phyloP scores from a whole-genome alignment of 2,113 vertebrate genomes.

The Sclerurus mexicanus region DNA sequence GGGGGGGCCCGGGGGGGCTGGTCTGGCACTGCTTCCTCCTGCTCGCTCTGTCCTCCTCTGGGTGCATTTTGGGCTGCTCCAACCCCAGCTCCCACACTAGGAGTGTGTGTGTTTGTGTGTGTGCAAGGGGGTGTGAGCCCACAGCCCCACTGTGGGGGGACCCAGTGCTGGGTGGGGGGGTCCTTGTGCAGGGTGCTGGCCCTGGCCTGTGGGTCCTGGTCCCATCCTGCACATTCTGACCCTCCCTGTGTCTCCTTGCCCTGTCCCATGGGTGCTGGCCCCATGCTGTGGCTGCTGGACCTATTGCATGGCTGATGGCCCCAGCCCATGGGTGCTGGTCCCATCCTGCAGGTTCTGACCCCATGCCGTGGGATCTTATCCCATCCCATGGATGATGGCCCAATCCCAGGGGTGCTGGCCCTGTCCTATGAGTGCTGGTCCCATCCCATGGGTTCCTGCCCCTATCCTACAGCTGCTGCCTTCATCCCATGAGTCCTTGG shows the following conservation, averaged over 20 bases:
- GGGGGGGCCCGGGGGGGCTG: not conserved
- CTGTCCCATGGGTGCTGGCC: not conserved
- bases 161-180: not conserved
- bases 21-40: not conserved
- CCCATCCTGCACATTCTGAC: rapidly evolving
- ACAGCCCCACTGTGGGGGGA: rapidly evolving
- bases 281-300: too few species aligned
- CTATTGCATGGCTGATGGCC: too few species aligned
- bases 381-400: rapidly evolving
- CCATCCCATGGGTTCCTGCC: rapidly evolving
- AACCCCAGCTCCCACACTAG: not conserved
- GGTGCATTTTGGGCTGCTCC: not conserved
- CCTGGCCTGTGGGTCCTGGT: rapidly evolving
- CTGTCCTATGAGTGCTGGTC: rapidly evolving
- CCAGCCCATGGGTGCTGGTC: rapidly evolving
- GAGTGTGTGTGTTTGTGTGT: not conserved
- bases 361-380: not conserved
- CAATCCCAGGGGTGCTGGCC: rapidly evolving
- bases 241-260: rapidly evolving
- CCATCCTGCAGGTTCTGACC: rapidly evolving
- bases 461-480: rapidly evolving
- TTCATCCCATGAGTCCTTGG: rapidly evolving
- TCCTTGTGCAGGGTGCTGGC: not conserved
- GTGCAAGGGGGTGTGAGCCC: not conserved
- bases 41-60: not conserved